Evolutionary conservation across 2,113 vertebrate species (phyloP).

Genomic region (Arizona elegans): DNA sequence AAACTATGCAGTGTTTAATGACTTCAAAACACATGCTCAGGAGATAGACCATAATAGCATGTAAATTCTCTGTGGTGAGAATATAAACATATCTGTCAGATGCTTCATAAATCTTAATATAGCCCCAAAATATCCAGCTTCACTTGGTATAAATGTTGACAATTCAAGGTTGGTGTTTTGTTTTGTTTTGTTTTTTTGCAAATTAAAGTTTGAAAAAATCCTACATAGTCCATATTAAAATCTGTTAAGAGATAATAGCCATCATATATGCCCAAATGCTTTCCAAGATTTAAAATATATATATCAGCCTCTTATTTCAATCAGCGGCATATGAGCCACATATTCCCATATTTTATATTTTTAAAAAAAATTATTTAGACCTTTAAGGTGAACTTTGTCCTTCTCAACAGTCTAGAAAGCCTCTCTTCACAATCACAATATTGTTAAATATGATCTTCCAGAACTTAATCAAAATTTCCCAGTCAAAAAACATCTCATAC

Average conservation of each 20-base stretch:
- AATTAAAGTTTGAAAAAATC: background rate
- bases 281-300: background rate
- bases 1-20: background rate
- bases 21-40: background rate
- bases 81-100: background rate
- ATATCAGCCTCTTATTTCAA: background rate
- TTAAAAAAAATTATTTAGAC: background rate
- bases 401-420: background rate
- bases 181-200: background rate
- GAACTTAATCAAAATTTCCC: background rate
- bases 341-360: background rate
- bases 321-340: background rate
- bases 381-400: background rate
- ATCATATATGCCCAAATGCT: background rate
- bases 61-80: background rate
- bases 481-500: background rate
- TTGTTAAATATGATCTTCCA: background rate
- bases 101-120: background rate
- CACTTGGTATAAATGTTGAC: background rate
- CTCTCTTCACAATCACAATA: background rate
- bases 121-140: background rate
- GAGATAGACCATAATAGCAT: background rate
- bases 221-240: background rate
- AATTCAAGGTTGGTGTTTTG: background rate
- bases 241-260: background rate